phyloP scores from a whole-genome alignment of 2,797 vertebrate species.

The Oryzias dopingdopingensis region DNA sequence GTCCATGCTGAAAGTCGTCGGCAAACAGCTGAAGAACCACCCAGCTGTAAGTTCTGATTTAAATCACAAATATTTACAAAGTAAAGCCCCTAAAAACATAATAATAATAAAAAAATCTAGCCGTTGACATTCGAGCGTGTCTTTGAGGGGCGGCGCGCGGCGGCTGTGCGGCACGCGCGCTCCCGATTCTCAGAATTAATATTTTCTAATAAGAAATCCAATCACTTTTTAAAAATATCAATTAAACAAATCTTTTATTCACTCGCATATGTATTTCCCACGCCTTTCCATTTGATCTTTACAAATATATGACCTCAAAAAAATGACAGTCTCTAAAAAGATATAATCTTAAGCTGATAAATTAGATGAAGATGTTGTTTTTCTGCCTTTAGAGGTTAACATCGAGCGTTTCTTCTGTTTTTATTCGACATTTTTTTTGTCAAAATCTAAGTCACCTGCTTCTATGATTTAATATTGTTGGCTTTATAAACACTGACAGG shows the following conservation, averaged over 20 bases:
- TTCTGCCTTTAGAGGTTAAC: too few relatives aligned
- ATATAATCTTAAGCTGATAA: background rate
- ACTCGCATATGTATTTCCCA: background rate
- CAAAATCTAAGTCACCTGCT: conserved; percentile 4
- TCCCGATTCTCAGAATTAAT: background rate
- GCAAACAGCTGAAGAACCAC: conserved; percentile 72
- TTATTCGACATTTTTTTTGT: background rate
- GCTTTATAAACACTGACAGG: too few relatives aligned
- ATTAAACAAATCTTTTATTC: background rate
- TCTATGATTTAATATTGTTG: too few relatives aligned
- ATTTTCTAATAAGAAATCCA: background rate
- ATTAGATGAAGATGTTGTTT: background rate
- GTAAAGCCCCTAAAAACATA: background rate
- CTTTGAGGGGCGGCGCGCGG: background rate
- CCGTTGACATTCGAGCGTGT: conserved; percentile 64
- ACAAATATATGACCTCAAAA: background rate
- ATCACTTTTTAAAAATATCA: background rate
- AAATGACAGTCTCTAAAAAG: background rate
- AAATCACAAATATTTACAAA: background rate
- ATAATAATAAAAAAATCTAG: conserved; percentile 3
- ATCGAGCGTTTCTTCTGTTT: background rate
- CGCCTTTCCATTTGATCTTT: too few relatives aligned
- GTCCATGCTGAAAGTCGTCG: conserved; percentile 46
- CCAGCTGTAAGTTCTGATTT: conserved; percentile 68
- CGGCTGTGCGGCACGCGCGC: conserved; percentile 8